A percentile compares a stretch with the other conserved stretches of the same genome.
These are phyloP conservation scores for Drosophila ananassae DNA, from an alignment of 1,140 invertebrate species.

Conservation along the genomic window DNA sequence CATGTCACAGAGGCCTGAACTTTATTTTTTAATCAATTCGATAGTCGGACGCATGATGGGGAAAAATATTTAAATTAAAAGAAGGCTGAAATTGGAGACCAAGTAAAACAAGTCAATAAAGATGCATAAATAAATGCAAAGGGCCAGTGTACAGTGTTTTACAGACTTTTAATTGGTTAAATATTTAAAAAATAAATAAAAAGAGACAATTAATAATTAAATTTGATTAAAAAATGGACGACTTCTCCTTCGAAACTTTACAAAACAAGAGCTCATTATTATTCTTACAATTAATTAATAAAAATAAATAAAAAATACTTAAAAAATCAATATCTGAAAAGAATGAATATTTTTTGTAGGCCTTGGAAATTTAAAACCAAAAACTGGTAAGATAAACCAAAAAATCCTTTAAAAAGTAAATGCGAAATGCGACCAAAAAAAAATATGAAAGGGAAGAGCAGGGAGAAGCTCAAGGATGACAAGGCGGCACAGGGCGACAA, in stretches of 20 bases:
- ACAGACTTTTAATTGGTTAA: neutral
- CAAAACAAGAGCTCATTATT: no score
- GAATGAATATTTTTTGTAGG: slow-evolving; percentile 55
- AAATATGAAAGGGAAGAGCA: slow-evolving; percentile 24
- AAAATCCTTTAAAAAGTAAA: slow-evolving; percentile 51
- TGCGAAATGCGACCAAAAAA: slow-evolving; percentile 24
- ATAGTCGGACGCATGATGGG: slow-evolving; percentile 32
- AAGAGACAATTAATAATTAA: neutral
- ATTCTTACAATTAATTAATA: no score
- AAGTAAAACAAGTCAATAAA: slow-evolving; percentile 49
- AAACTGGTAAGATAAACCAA: slow-evolving; percentile 16
- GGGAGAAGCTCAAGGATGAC: slow-evolving; percentile 34
- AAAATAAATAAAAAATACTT: neutral
- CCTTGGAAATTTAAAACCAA: slow-evolving; percentile 64
- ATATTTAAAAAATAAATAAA: neutral
- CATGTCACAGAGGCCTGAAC: slow-evolving; percentile 4
- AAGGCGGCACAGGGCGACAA: slow-evolving; percentile 24
- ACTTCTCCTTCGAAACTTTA: no score
- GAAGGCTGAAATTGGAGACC: slow-evolving; percentile 7
- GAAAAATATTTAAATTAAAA: slow-evolving; percentile 48
- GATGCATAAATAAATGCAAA: slow-evolving; percentile 34
- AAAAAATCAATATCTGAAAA: neutral
- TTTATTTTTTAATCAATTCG: slow-evolving; percentile 60
- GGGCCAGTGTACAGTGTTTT: slow-evolving; percentile 18
- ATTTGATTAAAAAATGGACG: no score